Percentiles rank a stretch among this genome's conserved stretches.
Evolutionary conservation across 2,113 vertebrate species (phyloP).

Genomic region (Plecturocebus donacophilus): DNA sequence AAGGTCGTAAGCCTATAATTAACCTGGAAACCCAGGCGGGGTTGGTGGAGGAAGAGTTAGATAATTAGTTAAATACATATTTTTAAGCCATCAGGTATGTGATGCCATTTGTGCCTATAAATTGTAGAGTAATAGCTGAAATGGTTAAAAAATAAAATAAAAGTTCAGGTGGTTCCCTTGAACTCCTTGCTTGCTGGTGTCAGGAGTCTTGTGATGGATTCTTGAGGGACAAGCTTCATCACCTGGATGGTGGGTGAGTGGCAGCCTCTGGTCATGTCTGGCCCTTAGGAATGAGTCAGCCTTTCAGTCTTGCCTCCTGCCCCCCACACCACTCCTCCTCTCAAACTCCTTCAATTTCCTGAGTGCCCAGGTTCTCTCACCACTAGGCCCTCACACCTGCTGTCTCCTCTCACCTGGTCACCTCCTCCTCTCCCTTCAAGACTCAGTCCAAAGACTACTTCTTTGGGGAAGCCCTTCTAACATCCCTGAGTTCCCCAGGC

Average conservation of each 20-base stretch:
- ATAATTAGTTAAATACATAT: not conserved
- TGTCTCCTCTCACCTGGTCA: not conserved
- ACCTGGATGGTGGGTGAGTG: too few relatives aligned
- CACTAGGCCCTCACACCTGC: not conserved
- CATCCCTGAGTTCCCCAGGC: not conserved
- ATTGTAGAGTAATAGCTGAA: not conserved
- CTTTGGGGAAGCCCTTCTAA: not conserved
- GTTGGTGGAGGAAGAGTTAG: conserved; percentile 25
- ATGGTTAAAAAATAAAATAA: not conserved
- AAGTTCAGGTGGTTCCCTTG: not conserved
- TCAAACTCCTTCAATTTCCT: not conserved
- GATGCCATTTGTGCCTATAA: conserved; percentile 10
- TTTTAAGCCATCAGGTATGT: not conserved
- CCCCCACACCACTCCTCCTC: not conserved
- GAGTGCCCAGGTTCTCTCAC: not conserved
- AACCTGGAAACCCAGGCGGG: conserved; percentile 40
- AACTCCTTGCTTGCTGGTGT: not conserved
- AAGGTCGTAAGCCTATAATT: conserved; percentile 44
- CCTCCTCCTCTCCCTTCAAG: not conserved
- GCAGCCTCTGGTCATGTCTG: accelerated
- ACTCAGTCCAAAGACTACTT: not conserved
- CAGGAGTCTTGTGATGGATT: not conserved
- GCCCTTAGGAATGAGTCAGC: not conserved
- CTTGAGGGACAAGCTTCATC: not conserved
- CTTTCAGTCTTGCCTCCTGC: not conserved